Evolutionary conservation across 64 coral and sea anemone species (phyloP).

Genomic region (Cladopsammia gracilis): DNA sequence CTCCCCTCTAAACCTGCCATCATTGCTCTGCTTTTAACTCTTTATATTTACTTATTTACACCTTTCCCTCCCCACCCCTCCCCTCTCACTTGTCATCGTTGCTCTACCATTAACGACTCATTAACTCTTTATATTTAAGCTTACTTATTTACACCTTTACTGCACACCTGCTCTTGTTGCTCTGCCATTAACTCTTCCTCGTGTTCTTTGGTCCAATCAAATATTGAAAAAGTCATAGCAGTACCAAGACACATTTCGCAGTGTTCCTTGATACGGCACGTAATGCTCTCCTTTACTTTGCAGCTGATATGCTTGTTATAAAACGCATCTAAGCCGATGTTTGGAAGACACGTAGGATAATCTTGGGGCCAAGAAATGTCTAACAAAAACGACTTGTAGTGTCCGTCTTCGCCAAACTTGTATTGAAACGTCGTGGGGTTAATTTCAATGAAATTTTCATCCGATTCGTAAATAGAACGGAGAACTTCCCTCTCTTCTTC

Average conservation of each 20-base stretch:
- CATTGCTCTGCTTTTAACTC: no score
- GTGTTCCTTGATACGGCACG: slow-evolving; percentile 79
- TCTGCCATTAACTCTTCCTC: slow-evolving; percentile 83
- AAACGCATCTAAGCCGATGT: slow-evolving; percentile 89
- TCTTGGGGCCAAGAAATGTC: slow-evolving; percentile 85
- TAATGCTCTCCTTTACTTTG: slow-evolving; percentile 79
- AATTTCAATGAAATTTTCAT: slow-evolving; percentile 92
- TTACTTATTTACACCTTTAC: no score
- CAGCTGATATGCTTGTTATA: slow-evolving; percentile 92
- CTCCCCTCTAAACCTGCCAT: no score
- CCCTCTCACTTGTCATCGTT: no score
- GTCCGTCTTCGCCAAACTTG: slow-evolving; percentile 95
- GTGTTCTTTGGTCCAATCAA: slow-evolving; percentile 96
- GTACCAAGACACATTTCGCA: slow-evolving; percentile 77
- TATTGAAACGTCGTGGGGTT: slow-evolving; percentile 93
- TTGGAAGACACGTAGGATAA: slow-evolving; percentile 84
- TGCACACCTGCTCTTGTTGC: slow-evolving; percentile 51
- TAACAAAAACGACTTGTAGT: slow-evolving; percentile 91
- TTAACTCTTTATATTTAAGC: no score
- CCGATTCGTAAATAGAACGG: slow-evolving; percentile 95
- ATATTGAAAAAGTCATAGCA: slow-evolving; percentile 95
- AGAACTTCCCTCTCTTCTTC: slow-evolving; percentile 96
- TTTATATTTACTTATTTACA: no score
- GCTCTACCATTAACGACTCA: no score
- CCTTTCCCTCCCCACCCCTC: no score